A percentile compares a stretch with the other conserved stretches of the same genome.
These are phyloP conservation scores for Chloropsis cyanopogon DNA, from an alignment of 2,113 vertebrate genomes.

Conservation along the genomic window DNA sequence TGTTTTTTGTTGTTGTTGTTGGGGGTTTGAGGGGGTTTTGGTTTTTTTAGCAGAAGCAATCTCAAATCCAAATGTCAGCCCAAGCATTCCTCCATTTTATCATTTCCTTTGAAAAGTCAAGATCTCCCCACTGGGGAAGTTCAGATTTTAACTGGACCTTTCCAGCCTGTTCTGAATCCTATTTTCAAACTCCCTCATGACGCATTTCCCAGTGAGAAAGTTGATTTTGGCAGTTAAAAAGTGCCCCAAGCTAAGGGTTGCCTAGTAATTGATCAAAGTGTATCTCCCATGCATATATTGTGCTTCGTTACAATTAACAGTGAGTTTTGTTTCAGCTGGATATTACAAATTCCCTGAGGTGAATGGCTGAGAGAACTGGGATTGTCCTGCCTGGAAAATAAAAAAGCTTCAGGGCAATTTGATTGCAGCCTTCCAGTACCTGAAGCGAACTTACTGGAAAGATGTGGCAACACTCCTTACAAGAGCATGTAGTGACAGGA, in stretches of 20 bases:
- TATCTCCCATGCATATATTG: background rate
- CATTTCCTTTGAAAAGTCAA: background rate
- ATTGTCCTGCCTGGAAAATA: background rate
- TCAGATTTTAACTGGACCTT: background rate
- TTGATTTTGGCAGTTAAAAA: background rate
- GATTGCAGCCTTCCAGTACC: background rate
- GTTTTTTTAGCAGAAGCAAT: background rate
- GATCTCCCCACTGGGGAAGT: background rate
- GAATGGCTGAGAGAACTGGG: background rate
- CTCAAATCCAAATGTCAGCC: background rate
- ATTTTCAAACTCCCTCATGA: background rate
- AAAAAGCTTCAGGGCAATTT: background rate
- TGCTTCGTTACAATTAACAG: background rate
- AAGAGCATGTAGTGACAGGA: background rate
- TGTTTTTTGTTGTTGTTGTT: background rate
- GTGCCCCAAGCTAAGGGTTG: background rate
- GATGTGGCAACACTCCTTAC: background rate
- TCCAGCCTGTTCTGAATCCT: background rate
- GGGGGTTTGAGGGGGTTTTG: accelerated
- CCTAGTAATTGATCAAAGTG: background rate
- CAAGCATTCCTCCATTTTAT: background rate
- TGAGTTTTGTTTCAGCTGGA: background rate
- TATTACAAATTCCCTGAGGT: background rate
- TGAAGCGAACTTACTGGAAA: background rate
- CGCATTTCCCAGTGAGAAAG: background rate